Base-by-base conservation (phyloP, 2,888 invertebrate genomes). In the Imbricaverruca yamaguchii region DNA sequence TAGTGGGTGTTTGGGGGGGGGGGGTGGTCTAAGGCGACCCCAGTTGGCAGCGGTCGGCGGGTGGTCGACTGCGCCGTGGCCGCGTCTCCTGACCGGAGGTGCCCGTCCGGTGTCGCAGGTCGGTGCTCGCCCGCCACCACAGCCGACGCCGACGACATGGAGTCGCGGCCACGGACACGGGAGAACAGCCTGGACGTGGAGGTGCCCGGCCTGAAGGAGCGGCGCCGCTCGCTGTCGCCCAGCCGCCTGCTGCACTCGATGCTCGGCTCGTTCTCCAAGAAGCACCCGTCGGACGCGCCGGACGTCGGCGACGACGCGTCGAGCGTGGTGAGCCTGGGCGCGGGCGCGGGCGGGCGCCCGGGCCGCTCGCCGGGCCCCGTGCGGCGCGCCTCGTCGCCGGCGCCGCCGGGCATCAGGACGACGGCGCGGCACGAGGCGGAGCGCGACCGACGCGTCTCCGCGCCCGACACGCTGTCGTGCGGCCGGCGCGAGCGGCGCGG, bases 361-460 rank as follows among this genome's bases (percentile, higher is more conserved):
- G 21, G 12, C 53, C 12, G 21, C 9, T 74, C 74, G 53, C 55
- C 74, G 74, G 8, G 15, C 53, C 21, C 74, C 53, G 11, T 11
- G 53, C 74, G 74, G 13, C 74, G 74, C 74, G 18, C 21, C 21
- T 55, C 53, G 21, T 74, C 74, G 21, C 74, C 74, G 21, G 59
- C 57, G 81, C 21, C 67, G 59, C 23, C 80, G 69, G 56, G 39
- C 15, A 59, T n/a, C 83, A 3, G 39, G 39, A 57, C 7, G 85
- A 83, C 56, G 7, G 18, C 83, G 53, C 85, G 83, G 80, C 57
- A 80, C 18, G 84, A 85, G 74, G 84, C 84, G 9, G 65, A n/a
- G 10, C 74, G 21, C 39, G 69, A 55, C 74, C 55, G 74, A 0
- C 74, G 74, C 53, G 74, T 74, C 10, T 74, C 74, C 9, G 74